Conservation (phyloP, 2,797 vertebrate genomes). For the Ceryle rudis region DNA sequence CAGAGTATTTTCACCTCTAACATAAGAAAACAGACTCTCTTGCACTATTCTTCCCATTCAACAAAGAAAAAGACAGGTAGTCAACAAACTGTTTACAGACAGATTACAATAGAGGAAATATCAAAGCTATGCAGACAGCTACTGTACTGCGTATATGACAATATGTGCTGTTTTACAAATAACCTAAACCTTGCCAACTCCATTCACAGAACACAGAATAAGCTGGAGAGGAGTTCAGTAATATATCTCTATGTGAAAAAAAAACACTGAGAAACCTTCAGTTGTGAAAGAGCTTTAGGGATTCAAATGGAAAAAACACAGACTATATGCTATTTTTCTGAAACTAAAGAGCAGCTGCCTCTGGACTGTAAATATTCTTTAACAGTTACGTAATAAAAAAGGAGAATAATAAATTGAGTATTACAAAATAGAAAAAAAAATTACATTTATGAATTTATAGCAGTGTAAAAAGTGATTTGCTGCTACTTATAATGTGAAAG, state of each 20-base stretch:
- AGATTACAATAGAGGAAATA: neutral
- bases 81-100: neutral
- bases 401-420: neutral
- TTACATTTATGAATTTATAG: neutral
- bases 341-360: neutral
- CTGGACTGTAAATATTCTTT: neutral
- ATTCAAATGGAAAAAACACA: neutral
- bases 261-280: neutral
- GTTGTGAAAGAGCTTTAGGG: neutral
- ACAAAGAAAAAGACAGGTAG: neutral
- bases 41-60: neutral
- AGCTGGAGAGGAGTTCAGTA: neutral
- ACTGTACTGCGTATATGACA: neutral
- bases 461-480: neutral
- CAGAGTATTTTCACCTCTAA: neutral
- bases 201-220: neutral
- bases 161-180: rapidly evolving
- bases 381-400: neutral
- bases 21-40: neutral
- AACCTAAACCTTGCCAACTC: neutral
- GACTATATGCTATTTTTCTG: neutral
- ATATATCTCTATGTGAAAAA: neutral
- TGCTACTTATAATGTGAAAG: neutral
- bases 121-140: neutral
- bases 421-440: neutral